Evolutionary conservation across 2,888 invertebrate species (phyloP), one percentile per base, ranked within the genome.

Genomic region (Eupelmus urozonus): DNA sequence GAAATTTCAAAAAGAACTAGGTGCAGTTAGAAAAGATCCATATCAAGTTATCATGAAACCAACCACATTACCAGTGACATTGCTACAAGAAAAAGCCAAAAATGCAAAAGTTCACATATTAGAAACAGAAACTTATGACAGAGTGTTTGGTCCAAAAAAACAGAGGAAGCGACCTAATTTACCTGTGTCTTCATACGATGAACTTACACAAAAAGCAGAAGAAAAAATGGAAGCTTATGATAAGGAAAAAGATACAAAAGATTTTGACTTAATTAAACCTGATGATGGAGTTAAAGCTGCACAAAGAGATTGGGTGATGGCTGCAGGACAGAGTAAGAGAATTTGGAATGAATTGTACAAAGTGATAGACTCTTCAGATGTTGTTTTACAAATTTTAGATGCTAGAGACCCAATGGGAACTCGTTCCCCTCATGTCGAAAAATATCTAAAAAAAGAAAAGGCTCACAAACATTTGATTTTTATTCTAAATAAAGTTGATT

Each of bases 291-390:
- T 95, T 7, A 94, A 93, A 87, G 94, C 95, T 83, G 94, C 95
- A 20, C 94, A 95, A 62, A 93, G 96, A 81, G 99, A 99, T 89
- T 97, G 97, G 95, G 94, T 98, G 1, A 97, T 98, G 93, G 95
- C 93, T 69, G 98, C 98, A 29, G 98, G 99, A 0, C 97, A 98
- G 90, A 99, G 98, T 84, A 97, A 93, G 90, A 93, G 99, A 83
- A 98, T 99, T 85, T 99, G 99, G 99, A 98, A 97, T 91, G 99
- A 99, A 89, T 90, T 99, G 59, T 98, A 99, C 89, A 99, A 99
- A 93, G 99, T 99, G 34, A 94, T 99, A 72, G 99, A 99, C 90
- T 98, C 99, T 1, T 98, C 99, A 0, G 99, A 99, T 92, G 98
- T 99, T 3, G 91, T 99, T 18, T 90, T 99, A 34, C 98, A 99